Evolutionary conservation across 2,888 invertebrate species (phyloP).

Genomic region (Sceliomorpha sp.): DNA sequence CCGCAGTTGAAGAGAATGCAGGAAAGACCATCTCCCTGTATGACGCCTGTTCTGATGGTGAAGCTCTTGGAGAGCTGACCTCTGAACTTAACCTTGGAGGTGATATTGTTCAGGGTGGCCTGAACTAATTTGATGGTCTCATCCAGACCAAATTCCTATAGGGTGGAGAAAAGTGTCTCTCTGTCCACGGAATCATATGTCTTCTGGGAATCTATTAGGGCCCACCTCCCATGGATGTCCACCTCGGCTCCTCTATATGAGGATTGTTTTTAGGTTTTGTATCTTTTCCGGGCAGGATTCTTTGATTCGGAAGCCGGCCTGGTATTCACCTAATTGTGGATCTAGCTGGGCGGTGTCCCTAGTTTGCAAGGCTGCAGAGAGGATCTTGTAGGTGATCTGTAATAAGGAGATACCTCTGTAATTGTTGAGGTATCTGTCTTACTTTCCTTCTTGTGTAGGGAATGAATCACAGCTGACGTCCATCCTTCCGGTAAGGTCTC

Average conservation of each 20-base stretch:
- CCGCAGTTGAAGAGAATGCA: background rate
- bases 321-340: background rate
- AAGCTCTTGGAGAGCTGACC: background rate
- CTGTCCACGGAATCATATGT: slow-evolving; percentile 2
- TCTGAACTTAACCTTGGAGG: background rate
- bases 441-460: background rate
- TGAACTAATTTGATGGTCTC: slow-evolving; percentile 1
- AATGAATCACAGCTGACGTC: background rate
- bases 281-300: background rate
- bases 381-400: slow-evolving; percentile 1
- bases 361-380: background rate
- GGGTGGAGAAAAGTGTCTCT: background rate
- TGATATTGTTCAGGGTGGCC: slow-evolving; percentile 2
- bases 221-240: no score
- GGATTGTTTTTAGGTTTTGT: background rate
- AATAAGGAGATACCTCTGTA: slow-evolving; percentile 6
- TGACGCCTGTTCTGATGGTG: background rate
- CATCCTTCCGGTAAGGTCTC: background rate
- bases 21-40: background rate
- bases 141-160: background rate
- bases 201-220: slow-evolving; percentile 2
- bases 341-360: background rate
- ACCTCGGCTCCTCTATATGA: background rate
- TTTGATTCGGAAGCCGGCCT: background rate
- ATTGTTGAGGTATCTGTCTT: slow-evolving; percentile 3